Evolutionary conservation across 2,113 vertebrate species (phyloP), one percentile per base, ranked within the genome.

Genomic region (Alces alces): DNA sequence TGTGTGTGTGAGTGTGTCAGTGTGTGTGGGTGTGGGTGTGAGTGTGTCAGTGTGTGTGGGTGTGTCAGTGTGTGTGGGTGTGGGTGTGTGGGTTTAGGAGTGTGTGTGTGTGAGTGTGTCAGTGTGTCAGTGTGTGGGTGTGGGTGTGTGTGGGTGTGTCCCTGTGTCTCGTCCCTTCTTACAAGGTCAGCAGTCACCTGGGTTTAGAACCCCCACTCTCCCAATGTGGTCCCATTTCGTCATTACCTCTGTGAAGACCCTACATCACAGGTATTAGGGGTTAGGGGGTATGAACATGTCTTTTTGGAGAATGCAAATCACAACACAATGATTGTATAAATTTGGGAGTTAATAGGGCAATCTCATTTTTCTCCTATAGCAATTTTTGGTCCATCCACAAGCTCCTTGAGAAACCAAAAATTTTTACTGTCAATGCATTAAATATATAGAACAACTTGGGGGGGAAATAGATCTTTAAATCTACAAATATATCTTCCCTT

Each of bases 211-310:
- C 33, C 66, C 50, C 16, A 28, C 5, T 30, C 4, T 27, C 28
- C 12, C 66, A 61, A 0, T 36, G 11, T 5, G 33, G 54, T 2
- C 23, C 52, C 25, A 1, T 30, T 12, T 64, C 28, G 45, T 28
- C 11, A 50, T 21, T 12, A 4, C 15, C 33, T 33, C 60, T n/a
- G 12, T 21, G 25, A 33, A 70, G n/a, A 66, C 5, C 2, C 27
- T 43, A 4, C 10, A 21, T 23, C 19, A 17, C 47, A n/a, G 45
- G 50, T 5, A 3, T 23, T 13, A 0, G n/a, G 16, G 12, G 5
- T 30, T 7, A 43, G n/a, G 12, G 1, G 17, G 14, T 11, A 11
- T 11, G 5, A 23, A 6, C 4, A 17, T 7, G 11, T 12, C 39
- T 47, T 60, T 58, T 28, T 12, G 15, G 16, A 61, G n/a, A 55